Base-by-base conservation (phyloP, 2,113 vertebrate species). In the Platysternon megacephalum region DNA sequence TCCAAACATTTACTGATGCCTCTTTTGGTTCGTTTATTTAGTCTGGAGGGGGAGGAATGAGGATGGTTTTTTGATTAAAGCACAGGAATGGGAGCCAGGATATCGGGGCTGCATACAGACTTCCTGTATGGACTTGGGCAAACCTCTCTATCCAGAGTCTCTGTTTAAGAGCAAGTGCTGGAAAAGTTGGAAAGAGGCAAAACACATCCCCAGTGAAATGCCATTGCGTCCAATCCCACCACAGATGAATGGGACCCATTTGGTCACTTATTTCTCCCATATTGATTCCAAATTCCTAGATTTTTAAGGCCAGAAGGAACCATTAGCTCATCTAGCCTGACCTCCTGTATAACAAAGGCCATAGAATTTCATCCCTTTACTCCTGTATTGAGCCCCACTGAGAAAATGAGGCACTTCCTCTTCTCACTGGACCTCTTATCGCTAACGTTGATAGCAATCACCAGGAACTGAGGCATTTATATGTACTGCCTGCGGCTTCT, bases 291-390 rank as follows among this genome's bases (percentile, higher is more conserved):
- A 72, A 39, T 72, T 42, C 7, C 11, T 72, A 1, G 17, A 80
- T 35, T 26, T 52, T 53, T 82, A 4, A 14, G 61, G 65, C 5
- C 51, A 48, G n/a, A 9, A 21, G 21, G 42, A 94, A 82, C 42
- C 13, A 16, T 0, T 74, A n/a, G 49, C 2, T 79, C 24, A 5
- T 1, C 24, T 28, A 8, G 55, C 42, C 14, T 9, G 3, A 0
- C 11, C 3, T 79, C 52, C 0, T 0, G 51, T 11, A 11, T 21
- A 82, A 79, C 35, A 85, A 35, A 72, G 56, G 48, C 4, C 39
- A 16, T 56, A 29, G 32, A 76, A 1, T 42, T 19, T 8, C 46
- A 46, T 89, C 65, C 35, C 21, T 35, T 68, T 68, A n/a, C 14
- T n/a, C 65, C 65, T 68, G 16, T 21, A n/a, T 35, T 68, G 65